Evolutionary conservation across 2,113 vertebrate genomes (phyloP).

Genomic region (Arizona elegans): DNA sequence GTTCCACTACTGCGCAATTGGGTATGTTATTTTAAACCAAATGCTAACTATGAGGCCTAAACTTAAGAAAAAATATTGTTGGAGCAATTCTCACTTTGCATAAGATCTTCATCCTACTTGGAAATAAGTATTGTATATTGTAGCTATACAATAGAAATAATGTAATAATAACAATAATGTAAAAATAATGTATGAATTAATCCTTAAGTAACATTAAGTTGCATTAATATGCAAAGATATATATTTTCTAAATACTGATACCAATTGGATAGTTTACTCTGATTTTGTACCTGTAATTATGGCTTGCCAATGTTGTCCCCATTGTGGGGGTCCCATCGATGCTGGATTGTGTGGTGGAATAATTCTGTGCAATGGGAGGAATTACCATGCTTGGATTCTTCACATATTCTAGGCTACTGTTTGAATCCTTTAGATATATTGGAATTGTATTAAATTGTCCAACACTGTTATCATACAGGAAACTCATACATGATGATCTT

Average conservation of each 20-base stretch:
- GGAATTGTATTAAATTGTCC: constrained; percentile 51
- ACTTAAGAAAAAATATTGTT: background rate
- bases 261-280: background rate
- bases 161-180: too few species aligned
- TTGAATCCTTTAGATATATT: constrained; percentile 54
- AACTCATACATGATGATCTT: constrained; percentile 44
- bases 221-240: background rate
- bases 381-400: constrained; percentile 58
- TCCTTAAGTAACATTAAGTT: background rate
- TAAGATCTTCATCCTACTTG: background rate
- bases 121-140: background rate
- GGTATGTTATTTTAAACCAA: background rate
- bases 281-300: constrained; percentile 71
- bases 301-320: constrained; percentile 49
- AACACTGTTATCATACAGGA: constrained; percentile 29
- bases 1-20: background rate
- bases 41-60: background rate
- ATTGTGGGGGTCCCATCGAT: constrained; percentile 39
- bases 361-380: constrained; percentile 63
- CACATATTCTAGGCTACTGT: constrained; percentile 51
- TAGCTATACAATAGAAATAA: background rate
- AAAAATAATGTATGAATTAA: background rate
- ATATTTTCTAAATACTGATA: background rate
- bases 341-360: constrained; percentile 42
- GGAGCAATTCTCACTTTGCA: background rate